These are phyloP conservation scores for Entomobrya proxima DNA, from an alignment of 2,888 invertebrate species.

Conservation along the genomic window DNA sequence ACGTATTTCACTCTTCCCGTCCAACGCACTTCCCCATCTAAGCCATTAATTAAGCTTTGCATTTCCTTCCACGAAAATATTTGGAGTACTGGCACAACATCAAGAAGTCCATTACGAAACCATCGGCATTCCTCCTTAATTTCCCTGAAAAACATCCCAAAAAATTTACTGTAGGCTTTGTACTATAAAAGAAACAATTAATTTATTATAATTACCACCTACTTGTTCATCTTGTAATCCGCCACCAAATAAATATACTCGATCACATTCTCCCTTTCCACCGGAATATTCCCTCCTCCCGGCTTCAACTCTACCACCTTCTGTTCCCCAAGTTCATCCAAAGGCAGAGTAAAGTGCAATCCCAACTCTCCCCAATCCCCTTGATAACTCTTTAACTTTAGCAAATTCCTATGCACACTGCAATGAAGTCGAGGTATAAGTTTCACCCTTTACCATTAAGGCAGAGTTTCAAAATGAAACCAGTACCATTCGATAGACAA, in stretches of 20 bases:
- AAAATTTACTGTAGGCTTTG: neutral
- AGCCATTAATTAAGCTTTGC: conserved; percentile 97
- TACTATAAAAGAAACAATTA: neutral
- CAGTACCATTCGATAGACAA: too few species aligned
- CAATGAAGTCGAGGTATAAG: too few species aligned
- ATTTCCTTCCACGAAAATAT: conserved; percentile 97
- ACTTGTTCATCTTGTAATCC: conserved; percentile 94
- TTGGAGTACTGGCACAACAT: conserved; percentile 91
- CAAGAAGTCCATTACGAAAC: conserved; percentile 81
- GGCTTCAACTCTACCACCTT: conserved; percentile 93
- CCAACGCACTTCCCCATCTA: too few species aligned
- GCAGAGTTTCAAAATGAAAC: too few species aligned
- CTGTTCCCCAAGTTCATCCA: conserved; percentile 92
- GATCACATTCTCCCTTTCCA: conserved; percentile 93
- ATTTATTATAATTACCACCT: conserved; percentile 78
- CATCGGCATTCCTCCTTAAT: conserved; percentile 69
- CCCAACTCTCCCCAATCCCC: conserved; percentile 83
- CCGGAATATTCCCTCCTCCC: conserved; percentile 91
- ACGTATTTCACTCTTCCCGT: too few species aligned
- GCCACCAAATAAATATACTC: conserved; percentile 98
- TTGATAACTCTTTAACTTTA: conserved; percentile 90
- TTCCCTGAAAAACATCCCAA: conserved; percentile 60
- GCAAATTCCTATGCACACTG: conserved; percentile 92
- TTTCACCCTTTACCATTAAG: too few species aligned
- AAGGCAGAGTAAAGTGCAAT: conserved; percentile 87